Evolutionary conservation across 2,113 vertebrate species (phyloP), one percentile per base, ranked within the genome.

Genomic region (Rutilus rutilus): DNA sequence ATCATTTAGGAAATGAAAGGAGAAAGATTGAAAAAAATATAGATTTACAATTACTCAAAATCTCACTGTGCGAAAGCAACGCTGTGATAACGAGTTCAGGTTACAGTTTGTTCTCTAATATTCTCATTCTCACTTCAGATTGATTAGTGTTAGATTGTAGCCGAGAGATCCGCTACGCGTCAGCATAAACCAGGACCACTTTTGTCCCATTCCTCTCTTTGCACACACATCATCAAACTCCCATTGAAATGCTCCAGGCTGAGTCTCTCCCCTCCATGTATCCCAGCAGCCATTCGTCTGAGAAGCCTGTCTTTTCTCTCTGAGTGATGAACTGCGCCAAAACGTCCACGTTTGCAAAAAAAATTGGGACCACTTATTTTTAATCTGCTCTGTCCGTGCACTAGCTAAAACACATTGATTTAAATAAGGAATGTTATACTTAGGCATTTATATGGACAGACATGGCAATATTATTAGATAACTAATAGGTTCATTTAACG

Each of bases 81-180:
- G 12, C 59, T 78, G 78, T 85, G 88, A 86, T 87, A 89, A 88
- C 82, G 84, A 85, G 82, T 87, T 81, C 76, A 83, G 82, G 76
- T 87, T 78, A 50, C 69, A 77, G 80, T 81, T 87, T 77, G 71
- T 87, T 91, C 88, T 87, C 88, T 86, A 86, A 88, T 91, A 86
- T 88, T 86, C 91, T 90, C 92, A 90, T 91, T 90, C 89, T 90
- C 91, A 92, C 90, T 93, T 95, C 91, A 95, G 95, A 96, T 96
- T 94, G 95, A 96, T 96, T 95, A 94, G 93, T 88, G 80, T 83
- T 91, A 92, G 93, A 96, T 95, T 95, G 94, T 86, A 79, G 88
- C 88, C 87, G 95, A 95, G 93, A 92, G 94, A 94, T 95, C 92
- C 93, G 92, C 91, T 88, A 91, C 91, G 94, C 93, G 93, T 96